Conservation (phyloP, 2,113 vertebrate species). For the Archocentrus centrarchus region DNA sequence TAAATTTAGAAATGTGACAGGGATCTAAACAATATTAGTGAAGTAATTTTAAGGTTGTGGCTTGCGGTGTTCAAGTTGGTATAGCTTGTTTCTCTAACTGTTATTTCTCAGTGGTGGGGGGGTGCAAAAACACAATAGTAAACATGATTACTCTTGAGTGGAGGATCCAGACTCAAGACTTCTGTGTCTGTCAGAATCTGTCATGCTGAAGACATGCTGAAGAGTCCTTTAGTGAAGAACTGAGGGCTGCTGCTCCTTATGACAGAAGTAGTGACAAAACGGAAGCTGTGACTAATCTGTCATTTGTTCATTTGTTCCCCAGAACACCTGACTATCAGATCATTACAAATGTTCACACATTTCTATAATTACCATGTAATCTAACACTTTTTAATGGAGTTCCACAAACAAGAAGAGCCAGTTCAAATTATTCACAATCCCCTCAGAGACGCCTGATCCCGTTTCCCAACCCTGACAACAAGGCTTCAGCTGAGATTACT, state of each 20-base stretch:
- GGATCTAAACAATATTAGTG: neutral
- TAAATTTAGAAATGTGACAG: neutral
- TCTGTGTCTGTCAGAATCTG: neutral
- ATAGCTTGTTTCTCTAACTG: neutral
- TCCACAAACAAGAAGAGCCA: neutral
- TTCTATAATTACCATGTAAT: neutral
- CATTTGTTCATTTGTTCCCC: neutral
- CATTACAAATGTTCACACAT: neutral
- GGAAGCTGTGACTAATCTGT: neutral
- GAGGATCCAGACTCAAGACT: neutral
- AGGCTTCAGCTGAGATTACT: conserved; percentile 41
- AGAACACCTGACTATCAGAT: conserved; percentile 7
- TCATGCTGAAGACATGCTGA: conserved; percentile 9
- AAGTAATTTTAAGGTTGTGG: neutral
- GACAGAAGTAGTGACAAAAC: neutral
- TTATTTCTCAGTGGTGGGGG: neutral
- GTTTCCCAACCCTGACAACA: conserved; percentile 25
- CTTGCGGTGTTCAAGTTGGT: neutral
- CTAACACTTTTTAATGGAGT: conserved; percentile 14
- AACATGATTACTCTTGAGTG: neutral
- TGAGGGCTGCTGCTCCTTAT: neutral
- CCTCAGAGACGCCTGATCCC: conserved; percentile 11
- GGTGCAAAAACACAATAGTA: neutral
- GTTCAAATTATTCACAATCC: conserved; percentile 30
- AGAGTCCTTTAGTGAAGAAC: neutral